Evolutionary conservation across 2,888 invertebrate species (phyloP).

Genomic region (Norana najaformis): DNA sequence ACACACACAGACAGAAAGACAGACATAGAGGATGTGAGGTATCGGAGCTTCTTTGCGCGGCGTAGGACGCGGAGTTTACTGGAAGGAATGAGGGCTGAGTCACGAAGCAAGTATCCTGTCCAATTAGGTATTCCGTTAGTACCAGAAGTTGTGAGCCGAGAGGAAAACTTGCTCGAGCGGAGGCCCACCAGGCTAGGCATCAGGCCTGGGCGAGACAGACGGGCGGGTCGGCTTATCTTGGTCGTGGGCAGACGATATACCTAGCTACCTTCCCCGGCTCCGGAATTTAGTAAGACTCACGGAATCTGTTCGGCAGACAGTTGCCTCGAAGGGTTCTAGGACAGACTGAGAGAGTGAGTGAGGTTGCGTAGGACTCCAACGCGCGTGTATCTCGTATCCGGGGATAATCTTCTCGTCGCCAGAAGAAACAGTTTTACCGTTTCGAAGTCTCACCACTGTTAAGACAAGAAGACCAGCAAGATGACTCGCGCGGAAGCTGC

Average conservation of each 20-base stretch:
- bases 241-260: neutral
- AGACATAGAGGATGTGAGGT: neutral
- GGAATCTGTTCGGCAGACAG: neutral
- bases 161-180: neutral
- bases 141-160: neutral
- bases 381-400: neutral
- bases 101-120: constrained; percentile 18
- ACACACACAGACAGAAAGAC: neutral
- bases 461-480: neutral
- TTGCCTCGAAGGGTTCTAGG: constrained; percentile 13
- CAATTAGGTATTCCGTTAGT: neutral
- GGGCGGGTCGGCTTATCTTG: neutral
- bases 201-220: neutral
- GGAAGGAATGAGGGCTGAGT: neutral
- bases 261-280: neutral
- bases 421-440: constrained; percentile 1
- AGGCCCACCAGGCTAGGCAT: neutral
- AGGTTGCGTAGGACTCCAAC: neutral
- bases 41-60: neutral
- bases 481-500: constrained; percentile 42
- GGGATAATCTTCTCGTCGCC: neutral
- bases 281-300: neutral
- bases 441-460: neutral
- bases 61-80: neutral
- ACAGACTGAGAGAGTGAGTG: neutral